A percentile compares a stretch with the other conserved stretches of the same genome.
Evolutionary conservation across 2,797 vertebrate genomes (phyloP).

Genomic region (Periophthalmus magnuspinnatus): DNA sequence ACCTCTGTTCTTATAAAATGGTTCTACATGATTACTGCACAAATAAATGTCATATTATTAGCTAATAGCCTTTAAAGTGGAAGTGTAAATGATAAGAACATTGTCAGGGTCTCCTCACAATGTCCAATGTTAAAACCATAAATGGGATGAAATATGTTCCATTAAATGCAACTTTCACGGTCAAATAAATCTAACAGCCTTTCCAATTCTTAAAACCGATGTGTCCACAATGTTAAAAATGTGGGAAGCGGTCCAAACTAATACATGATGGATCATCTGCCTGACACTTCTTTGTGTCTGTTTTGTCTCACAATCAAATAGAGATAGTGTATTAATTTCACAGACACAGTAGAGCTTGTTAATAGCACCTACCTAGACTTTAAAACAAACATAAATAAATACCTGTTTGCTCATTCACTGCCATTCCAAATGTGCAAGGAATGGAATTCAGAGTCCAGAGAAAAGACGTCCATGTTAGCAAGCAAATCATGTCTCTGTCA

Average conservation of each 20-base stretch:
- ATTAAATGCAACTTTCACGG: conserved; percentile 7
- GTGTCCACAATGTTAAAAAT: conserved; percentile 13
- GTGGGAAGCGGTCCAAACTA: background rate
- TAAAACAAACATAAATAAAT: conserved; percentile 70
- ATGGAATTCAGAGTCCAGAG: conserved; percentile 80
- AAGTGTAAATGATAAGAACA: background rate
- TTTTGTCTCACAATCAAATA: background rate
- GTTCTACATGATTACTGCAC: background rate
- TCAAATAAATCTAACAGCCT: conserved; percentile 4
- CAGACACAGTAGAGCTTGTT: background rate
- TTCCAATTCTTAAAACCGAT: background rate
- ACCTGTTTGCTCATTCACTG: conserved; percentile 87
- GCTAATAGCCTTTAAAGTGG: background rate
- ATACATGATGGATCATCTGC: conserved; percentile 7
- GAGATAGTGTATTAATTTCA: background rate
- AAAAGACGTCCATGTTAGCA: conserved; percentile 80
- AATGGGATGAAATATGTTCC: background rate
- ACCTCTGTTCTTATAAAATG: background rate
- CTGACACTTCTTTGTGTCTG: background rate
- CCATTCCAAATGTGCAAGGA: conserved; percentile 79
- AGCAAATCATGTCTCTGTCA: conserved; percentile 82
- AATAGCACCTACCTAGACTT: background rate
- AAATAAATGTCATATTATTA: conserved; percentile 6
- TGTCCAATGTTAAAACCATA: conserved; percentile 13
- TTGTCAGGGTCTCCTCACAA: background rate